phyloP scores from a whole-genome alignment of 2,888 invertebrate genomes.

The Griposia aprilina region DNA sequence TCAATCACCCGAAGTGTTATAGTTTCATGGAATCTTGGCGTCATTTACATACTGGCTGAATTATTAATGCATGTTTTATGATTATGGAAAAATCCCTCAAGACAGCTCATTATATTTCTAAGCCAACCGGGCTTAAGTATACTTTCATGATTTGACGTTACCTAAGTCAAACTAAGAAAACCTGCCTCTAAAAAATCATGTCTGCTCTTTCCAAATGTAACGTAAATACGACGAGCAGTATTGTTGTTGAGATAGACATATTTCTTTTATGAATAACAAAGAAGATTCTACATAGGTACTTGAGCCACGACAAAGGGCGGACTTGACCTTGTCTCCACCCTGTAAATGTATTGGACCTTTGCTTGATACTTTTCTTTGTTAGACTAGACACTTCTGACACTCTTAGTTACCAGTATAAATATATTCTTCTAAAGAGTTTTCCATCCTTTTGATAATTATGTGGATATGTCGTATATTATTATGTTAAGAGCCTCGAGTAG shows the following conservation, averaged over 20 bases:
- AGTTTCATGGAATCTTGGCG: background rate
- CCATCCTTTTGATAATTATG: background rate
- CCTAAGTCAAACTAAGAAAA: background rate
- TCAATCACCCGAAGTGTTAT: no score
- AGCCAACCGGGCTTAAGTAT: background rate
- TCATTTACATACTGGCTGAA: background rate
- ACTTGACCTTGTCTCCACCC: conserved; percentile 24
- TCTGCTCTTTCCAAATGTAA: background rate
- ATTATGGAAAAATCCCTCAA: background rate
- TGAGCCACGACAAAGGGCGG: conserved; percentile 20
- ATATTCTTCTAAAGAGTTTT: conserved; percentile 4
- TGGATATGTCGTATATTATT: background rate
- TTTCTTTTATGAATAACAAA: conserved; percentile 33
- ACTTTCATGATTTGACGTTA: background rate
- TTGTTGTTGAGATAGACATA: conserved; percentile 6
- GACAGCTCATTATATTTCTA: background rate
- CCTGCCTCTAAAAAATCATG: background rate
- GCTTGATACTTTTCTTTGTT: conserved; percentile 34
- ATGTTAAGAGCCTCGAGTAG: background rate
- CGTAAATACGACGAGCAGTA: background rate
- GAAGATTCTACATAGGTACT: background rate
- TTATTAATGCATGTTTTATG: background rate
- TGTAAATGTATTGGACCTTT: conserved; percentile 27
- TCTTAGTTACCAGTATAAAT: background rate
- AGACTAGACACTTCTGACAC: conserved; percentile 20